phyloP scores from a whole-genome alignment of 1,140 invertebrate species.

The Hirudo medicinalis region DNA sequence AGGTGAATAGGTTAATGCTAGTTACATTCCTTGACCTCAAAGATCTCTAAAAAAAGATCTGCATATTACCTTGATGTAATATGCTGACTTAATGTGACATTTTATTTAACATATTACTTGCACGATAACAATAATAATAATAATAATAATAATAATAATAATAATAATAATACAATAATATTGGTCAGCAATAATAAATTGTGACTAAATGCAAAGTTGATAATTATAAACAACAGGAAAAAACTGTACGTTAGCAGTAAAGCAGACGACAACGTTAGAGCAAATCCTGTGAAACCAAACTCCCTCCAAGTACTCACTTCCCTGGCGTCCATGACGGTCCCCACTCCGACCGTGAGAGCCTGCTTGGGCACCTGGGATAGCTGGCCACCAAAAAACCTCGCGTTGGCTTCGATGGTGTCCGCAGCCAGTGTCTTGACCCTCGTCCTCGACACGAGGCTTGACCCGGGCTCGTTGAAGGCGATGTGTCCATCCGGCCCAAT shows the following conservation, averaged over 20 bases:
- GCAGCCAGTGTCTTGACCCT: conserved; percentile 87
- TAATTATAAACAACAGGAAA: no score
- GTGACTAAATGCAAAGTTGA: not conserved
- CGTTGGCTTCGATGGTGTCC: conserved; percentile 91
- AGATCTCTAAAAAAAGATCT: no score
- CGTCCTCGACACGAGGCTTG: conserved; percentile 77
- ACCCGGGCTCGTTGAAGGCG: conserved; percentile 93
- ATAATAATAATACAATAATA: not conserved
- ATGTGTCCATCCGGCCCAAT: conserved; percentile 99
- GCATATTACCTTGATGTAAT: not conserved
- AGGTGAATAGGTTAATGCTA: not conserved
- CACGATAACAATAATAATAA: not conserved
- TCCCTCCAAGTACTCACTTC: conserved; percentile 51
- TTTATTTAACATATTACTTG: not conserved
- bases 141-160: no score
- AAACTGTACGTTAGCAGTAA: no score
- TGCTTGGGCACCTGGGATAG: conserved; percentile 45
- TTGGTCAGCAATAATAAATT: not conserved
- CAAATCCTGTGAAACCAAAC: not conserved
- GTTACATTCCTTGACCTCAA: no score
- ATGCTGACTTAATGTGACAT: not conserved
- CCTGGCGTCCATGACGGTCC: conserved; percentile 94
- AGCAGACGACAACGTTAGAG: not conserved
- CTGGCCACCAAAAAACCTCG: conserved; percentile 90
- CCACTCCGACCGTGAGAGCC: conserved; percentile 92